phyloP scores from a whole-genome alignment of 2,888 invertebrate genomes.

The Drosophila multiciliata region DNA sequence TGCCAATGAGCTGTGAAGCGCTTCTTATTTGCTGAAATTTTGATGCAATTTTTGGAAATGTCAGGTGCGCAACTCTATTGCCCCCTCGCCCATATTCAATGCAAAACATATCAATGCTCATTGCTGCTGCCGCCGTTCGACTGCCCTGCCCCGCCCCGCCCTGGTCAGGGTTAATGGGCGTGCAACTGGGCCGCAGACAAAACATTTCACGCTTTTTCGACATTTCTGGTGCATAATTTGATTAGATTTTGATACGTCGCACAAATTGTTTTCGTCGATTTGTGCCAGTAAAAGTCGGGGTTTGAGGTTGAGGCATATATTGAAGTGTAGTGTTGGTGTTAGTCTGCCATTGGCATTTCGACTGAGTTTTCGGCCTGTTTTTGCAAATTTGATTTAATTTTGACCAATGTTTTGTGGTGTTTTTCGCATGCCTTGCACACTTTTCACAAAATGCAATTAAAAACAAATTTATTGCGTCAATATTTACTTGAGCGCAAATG shows the following conservation, averaged over 20 bases:
- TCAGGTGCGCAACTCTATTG: conserved; percentile 15
- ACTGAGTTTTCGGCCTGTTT: conserved; percentile 41
- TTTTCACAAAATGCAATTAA: conserved; percentile 73
- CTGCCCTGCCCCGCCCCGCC: not conserved
- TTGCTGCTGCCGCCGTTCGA: conserved; percentile 8
- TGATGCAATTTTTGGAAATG: conserved; percentile 60
- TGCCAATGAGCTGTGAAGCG: conserved; percentile 66
- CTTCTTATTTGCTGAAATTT: conserved; percentile 74
- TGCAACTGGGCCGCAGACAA: conserved; percentile 52
- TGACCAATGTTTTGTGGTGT: conserved; percentile 63
- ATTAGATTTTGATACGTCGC: conserved; percentile 73
- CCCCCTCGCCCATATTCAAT: conserved; percentile 15
- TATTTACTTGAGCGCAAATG: conserved; percentile 80
- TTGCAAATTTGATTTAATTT: conserved; percentile 71
- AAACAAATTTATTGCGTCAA: conserved; percentile 81
- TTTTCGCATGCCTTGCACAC: conserved; percentile 34
- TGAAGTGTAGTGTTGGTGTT: conserved; percentile 15
- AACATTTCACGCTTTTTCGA: conserved; percentile 77
- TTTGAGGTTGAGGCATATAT: conserved; percentile 5
- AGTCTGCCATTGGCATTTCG: conserved; percentile 45
- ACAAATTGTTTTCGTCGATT: conserved; percentile 69
- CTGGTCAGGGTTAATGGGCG: conserved; percentile 57
- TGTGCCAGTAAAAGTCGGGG: conserved; percentile 21
- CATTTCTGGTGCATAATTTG: conserved; percentile 78
- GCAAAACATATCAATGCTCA: not conserved